Base-by-base conservation (phyloP, 2,113 vertebrate genomes). In the Erythrocercus mccallii region DNA sequence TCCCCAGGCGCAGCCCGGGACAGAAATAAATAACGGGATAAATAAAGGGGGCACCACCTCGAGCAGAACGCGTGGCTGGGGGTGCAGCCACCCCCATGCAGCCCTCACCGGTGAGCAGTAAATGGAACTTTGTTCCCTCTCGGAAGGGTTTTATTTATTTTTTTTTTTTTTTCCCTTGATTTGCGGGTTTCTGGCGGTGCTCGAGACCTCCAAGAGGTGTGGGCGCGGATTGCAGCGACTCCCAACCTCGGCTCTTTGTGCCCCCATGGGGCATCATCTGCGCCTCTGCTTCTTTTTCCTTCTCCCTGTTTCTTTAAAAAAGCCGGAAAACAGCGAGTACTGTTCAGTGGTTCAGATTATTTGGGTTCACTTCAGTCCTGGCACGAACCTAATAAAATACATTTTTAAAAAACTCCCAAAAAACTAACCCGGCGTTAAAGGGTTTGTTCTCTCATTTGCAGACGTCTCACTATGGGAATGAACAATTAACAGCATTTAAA, bases 191-290 rank as follows among this genome's bases (percentile, higher is more conserved):
- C 81, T 66, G 37, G 80, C 8, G 16, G 87, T 94, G 95, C 92
- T 96, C 6, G 94, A 95, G 92, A 92, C 96, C 96, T 96, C 95
- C 97, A 94, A 97, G 96, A 97, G 97, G 96, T 93, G 86, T 79
- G 69, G 94, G 48, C 1, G 86, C 60, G 68, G 73, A 97, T 85
- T 97, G 92, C 91, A 96, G 84, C 53, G 89, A 71, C 90, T 94
- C 62, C 88, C 92, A 91, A 61, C 68, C 82, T 44, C 38, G 13
- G 76, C 87, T 96, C 94, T 97, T 96, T 97, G 97, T 97, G 96
- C 84, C 92, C n/a, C n/a, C n/a, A n/a, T n/a, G n/a, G 15, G 73
- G 80, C 88, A 65, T 94, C 90, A 81, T 88, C 71, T 74, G 82
- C 8, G 2, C 25, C 35, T 93, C 71, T 90, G 56, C 80, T 65